A percentile compares a stretch with the other conserved stretches of the same genome.
Conservation (phyloP, 1,140 invertebrate species). For the Drosophila pallidifrons region DNA sequence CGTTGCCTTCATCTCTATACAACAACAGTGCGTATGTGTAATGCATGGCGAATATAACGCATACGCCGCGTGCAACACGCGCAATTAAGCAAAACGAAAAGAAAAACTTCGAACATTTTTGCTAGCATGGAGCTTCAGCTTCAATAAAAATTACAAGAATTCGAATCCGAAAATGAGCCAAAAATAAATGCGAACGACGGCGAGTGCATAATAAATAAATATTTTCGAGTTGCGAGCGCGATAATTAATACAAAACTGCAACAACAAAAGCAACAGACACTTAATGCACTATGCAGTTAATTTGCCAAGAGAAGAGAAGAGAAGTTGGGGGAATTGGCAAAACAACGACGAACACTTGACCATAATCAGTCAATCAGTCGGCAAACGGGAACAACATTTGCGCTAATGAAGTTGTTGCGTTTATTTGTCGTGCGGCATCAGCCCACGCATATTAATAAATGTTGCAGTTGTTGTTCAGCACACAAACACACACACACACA, state of each 20-base stretch:
- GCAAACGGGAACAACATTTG: constrained; percentile 65
- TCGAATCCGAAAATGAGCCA: constrained; percentile 27
- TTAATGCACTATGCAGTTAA: constrained; percentile 12
- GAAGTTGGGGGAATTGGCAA: not conserved
- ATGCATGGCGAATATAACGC: constrained; percentile 58
- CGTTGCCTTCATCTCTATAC: not conserved
- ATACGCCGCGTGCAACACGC: constrained; percentile 77
- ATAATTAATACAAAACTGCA: constrained; percentile 69
- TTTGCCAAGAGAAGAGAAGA: not conserved
- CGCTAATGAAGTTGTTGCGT: constrained; percentile 80
- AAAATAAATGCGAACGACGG: constrained; percentile 43
- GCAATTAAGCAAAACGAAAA: constrained; percentile 79
- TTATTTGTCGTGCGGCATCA: constrained; percentile 60
- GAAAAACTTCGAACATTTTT: not conserved
- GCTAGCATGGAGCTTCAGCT: constrained; percentile 56
- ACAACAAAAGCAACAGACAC: not conserved
- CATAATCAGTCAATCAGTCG: constrained; percentile 81
- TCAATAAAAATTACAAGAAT: constrained; percentile 27
- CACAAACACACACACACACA: constrained; percentile 12
- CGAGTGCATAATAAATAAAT: constrained; percentile 73
- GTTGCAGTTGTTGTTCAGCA: constrained; percentile 26
- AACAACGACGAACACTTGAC: constrained; percentile 69
- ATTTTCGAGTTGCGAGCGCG: constrained; percentile 46
- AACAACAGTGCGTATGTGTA: constrained; percentile 69
- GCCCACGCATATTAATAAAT: constrained; percentile 78